These are phyloP conservation scores for Leptatherina wallacei DNA, from an alignment of 2,797 vertebrate genomes.

Conservation along the genomic window DNA sequence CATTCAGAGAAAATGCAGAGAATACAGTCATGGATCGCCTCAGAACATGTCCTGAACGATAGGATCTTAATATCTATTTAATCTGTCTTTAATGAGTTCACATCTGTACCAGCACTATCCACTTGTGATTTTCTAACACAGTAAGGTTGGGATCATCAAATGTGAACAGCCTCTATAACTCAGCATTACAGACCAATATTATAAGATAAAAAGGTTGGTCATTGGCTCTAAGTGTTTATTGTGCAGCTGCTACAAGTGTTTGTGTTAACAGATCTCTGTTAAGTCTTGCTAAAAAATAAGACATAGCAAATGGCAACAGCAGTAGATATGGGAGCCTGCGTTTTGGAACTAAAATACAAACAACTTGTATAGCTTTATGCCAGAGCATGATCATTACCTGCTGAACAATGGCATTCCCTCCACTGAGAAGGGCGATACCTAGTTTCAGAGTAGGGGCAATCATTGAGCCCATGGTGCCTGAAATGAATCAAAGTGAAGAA, in stretches of 20 bases:
- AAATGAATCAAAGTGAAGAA: slow-evolving; percentile 36
- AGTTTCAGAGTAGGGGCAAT: slow-evolving; percentile 91
- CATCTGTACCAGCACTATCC: background rate
- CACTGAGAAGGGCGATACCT: slow-evolving; percentile 93
- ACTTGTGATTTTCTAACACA: background rate
- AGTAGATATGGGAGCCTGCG: background rate
- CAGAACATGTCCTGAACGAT: background rate
- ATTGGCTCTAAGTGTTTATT: background rate
- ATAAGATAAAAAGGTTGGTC: background rate
- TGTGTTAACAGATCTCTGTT: background rate
- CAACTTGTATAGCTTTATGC: background rate
- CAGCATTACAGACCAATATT: background rate
- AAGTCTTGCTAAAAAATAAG: slow-evolving; percentile 2
- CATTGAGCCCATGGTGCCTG: slow-evolving; percentile 89
- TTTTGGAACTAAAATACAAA: background rate
- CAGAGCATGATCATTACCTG: slow-evolving; percentile 81
- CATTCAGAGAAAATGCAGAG: background rate
- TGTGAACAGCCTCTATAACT: too few species aligned
- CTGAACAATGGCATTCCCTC: slow-evolving; percentile 92
- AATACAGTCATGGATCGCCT: background rate
- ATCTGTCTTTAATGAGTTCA: background rate
- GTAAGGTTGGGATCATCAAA: too few species aligned
- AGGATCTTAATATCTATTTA: background rate
- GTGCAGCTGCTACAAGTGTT: background rate
- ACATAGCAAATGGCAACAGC: background rate